phyloP scores from a whole-genome alignment of 2,888 invertebrate genomes.

The Pandemis corylana region DNA sequence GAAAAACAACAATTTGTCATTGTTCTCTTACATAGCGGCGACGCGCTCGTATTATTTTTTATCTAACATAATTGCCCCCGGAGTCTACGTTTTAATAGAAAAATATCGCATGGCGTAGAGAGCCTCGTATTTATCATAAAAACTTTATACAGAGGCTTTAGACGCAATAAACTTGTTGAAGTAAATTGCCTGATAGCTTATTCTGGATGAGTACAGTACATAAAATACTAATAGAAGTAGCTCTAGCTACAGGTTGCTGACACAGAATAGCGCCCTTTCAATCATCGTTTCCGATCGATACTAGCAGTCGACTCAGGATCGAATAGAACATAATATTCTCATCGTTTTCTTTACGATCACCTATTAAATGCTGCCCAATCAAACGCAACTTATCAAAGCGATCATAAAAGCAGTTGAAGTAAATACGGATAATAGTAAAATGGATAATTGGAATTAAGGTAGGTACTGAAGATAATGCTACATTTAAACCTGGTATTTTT shows the following conservation, averaged over 20 bases:
- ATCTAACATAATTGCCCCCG: constrained; percentile 50
- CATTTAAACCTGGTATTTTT: too few relatives aligned
- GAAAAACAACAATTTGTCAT: constrained; percentile 61
- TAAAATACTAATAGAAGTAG: neutral
- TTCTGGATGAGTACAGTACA: neutral
- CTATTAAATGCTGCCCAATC: neutral
- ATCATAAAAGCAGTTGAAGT: neutral
- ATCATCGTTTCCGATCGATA: neutral
- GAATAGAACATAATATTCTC: neutral
- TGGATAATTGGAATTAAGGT: too few relatives aligned
- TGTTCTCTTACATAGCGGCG: constrained; percentile 52
- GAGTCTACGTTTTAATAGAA: constrained; percentile 7
- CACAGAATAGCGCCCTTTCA: neutral
- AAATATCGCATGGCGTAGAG: neutral
- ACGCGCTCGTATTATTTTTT: constrained; percentile 55
- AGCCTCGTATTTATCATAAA: neutral
- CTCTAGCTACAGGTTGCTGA: neutral
- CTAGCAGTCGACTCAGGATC: neutral
- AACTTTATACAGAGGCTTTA: neutral
- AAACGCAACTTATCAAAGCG: neutral
- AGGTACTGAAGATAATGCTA: too few relatives aligned
- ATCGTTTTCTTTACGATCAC: neutral
- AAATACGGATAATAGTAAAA: neutral
- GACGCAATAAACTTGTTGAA: neutral
- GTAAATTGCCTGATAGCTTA: neutral